Percentiles rank a stretch among this genome's conserved stretches.
These are phyloP conservation scores for Drosophila punjabiensis DNA, from an alignment of 1,140 invertebrate species.

Conservation along the genomic window DNA sequence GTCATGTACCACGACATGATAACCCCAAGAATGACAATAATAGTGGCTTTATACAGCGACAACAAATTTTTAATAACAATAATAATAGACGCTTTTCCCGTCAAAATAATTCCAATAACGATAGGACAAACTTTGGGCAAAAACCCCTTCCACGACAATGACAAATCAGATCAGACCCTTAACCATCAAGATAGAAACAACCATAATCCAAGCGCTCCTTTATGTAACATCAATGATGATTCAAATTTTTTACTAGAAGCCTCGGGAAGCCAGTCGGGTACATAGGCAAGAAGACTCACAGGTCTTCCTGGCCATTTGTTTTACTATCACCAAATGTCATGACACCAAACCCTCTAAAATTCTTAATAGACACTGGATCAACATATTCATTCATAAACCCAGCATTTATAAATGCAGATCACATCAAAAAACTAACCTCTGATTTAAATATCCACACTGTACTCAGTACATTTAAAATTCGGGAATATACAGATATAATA, in stretches of 20 bases:
- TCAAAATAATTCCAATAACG: too few relatives aligned
- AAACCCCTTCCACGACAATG: conserved; percentile 16
- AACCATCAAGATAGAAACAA: conserved; percentile 21
- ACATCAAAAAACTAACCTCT: too few relatives aligned
- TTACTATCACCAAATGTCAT: too few relatives aligned
- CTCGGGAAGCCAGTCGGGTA: conserved; percentile 6
- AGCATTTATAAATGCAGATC: not conserved
- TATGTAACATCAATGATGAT: conserved; percentile 34
- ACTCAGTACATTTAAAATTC: too few relatives aligned
- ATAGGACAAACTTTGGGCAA: not conserved
- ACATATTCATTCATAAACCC: conserved; percentile 26
- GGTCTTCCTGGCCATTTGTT: conserved; percentile 21
- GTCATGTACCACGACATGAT: conserved; percentile 17
- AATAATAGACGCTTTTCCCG: too few relatives aligned
- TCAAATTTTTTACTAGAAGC: conserved; percentile 31
- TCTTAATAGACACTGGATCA: conserved; percentile 8
- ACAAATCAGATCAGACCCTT: not conserved
- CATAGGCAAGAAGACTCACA: conserved; percentile 24
- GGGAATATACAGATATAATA: not conserved
- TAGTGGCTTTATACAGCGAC: conserved; percentile 10
- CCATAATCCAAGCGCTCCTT: conserved; percentile 32
- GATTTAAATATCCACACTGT: too few relatives aligned
- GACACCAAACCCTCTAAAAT: conserved; percentile 3
- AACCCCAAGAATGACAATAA: conserved; percentile 15
- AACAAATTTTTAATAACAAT: not conserved